Evolutionary conservation across 2,113 vertebrate species (phyloP).

Genomic region (Stictonetta naevosa): DNA sequence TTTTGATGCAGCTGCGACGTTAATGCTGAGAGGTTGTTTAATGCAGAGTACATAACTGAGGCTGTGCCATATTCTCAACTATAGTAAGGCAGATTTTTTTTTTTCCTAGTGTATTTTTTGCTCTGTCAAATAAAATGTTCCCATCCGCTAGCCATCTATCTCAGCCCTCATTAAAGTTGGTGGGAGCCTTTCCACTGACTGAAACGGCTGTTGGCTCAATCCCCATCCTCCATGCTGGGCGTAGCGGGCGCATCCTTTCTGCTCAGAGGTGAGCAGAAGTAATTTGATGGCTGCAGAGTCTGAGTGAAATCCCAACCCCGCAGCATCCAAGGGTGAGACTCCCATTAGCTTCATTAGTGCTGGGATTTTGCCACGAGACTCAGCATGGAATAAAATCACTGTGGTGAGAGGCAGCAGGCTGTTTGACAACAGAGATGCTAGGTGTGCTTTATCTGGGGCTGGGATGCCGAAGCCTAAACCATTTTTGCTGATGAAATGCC

Average conservation of each 20-base stretch:
- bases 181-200: conserved; percentile 30
- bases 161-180: conserved; percentile 30
- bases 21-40: neutral
- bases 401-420: neutral
- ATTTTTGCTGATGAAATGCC: neutral
- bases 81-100: accelerated
- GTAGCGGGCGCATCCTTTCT: conserved; percentile 11
- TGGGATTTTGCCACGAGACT: conserved; percentile 31
- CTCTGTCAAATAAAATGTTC: neutral
- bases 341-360: conserved; percentile 6
- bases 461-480: neutral
- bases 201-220: conserved; percentile 30
- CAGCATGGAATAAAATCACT: conserved; percentile 17
- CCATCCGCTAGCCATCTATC: neutral
- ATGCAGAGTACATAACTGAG: neutral
- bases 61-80: neutral
- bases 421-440: conserved; percentile 23
- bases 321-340: neutral
- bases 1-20: neutral
- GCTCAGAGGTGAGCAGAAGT: conserved; percentile 44
- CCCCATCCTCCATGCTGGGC: neutral
- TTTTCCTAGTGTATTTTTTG: neutral
- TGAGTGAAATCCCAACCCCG: conserved; percentile 2
- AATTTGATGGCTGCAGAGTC: conserved; percentile 22
- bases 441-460: neutral